Conservation (phyloP, 2,113 vertebrate species). For the Ceratotherium simum region DNA sequence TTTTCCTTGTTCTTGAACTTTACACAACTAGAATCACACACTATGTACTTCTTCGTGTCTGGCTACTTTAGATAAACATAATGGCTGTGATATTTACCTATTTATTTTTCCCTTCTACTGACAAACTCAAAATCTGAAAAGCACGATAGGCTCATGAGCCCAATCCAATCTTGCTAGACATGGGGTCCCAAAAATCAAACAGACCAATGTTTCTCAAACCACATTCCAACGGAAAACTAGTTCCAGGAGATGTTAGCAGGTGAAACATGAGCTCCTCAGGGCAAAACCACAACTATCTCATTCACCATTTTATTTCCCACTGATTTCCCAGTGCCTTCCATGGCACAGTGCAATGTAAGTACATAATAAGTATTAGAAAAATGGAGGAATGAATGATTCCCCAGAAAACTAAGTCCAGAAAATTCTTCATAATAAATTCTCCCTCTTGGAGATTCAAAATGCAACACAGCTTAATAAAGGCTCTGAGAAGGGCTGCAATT, state of each 20-base stretch:
- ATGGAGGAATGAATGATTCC: fast-evolving
- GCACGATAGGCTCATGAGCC: background rate
- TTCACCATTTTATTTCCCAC: fast-evolving
- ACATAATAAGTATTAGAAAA: fast-evolving
- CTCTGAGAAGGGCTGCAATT: background rate
- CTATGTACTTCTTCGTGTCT: fast-evolving
- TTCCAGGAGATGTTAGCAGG: background rate
- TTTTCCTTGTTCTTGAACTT: no score
- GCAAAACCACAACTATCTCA: fast-evolving
- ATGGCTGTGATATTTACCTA: background rate
- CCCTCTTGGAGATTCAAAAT: background rate
- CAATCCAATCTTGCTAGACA: background rate
- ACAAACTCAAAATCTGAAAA: background rate
- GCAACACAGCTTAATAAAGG: background rate
- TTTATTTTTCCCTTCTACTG: fast-evolving
- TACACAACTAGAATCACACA: fast-evolving
- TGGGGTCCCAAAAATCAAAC: fast-evolving
- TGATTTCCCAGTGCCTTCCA: fast-evolving
- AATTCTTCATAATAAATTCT: background rate
- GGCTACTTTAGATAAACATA: background rate
- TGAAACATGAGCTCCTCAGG: background rate
- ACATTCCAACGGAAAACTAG: background rate
- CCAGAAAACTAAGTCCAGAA: background rate
- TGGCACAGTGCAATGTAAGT: fast-evolving
- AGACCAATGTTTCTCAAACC: background rate